phyloP scores from a whole-genome alignment of 2,113 vertebrate genomes.

The human region DNA sequence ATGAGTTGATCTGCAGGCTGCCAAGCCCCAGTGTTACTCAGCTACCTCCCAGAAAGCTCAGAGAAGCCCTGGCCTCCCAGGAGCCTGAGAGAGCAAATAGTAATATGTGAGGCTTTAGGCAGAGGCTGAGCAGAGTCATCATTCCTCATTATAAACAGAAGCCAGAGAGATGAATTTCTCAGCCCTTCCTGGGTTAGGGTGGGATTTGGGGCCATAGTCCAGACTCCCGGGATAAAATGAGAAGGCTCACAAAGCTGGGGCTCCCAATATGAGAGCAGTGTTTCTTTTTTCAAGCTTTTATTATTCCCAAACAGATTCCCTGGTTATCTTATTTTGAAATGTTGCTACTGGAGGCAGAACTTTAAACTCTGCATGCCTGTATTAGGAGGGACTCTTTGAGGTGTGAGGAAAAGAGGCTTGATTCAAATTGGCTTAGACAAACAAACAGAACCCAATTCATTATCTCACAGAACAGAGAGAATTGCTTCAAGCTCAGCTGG shows the following conservation, averaged over 20 bases:
- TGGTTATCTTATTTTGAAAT: neutral
- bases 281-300: neutral
- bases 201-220: neutral
- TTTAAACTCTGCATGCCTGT: neutral
- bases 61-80: neutral
- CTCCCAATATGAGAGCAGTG: neutral
- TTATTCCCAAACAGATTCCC: neutral
- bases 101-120: neutral
- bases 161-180: neutral
- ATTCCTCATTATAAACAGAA: neutral
- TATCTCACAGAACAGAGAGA: neutral
- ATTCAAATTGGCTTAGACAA: neutral
- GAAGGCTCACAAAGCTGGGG: neutral
- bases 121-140: neutral
- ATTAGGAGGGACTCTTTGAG: neutral
- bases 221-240: neutral
- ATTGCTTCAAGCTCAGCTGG: neutral
- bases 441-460: neutral
- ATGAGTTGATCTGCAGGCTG: constrained; percentile 54
- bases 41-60: neutral
- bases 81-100: neutral
- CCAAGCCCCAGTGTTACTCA: neutral
- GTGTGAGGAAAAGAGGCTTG: neutral
- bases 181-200: neutral
- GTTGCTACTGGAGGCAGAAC: neutral